Evolutionary conservation across 2,797 vertebrate genomes (phyloP), one percentile per base, ranked within the genome.

Genomic region (Gadopsis bispinosus): DNA sequence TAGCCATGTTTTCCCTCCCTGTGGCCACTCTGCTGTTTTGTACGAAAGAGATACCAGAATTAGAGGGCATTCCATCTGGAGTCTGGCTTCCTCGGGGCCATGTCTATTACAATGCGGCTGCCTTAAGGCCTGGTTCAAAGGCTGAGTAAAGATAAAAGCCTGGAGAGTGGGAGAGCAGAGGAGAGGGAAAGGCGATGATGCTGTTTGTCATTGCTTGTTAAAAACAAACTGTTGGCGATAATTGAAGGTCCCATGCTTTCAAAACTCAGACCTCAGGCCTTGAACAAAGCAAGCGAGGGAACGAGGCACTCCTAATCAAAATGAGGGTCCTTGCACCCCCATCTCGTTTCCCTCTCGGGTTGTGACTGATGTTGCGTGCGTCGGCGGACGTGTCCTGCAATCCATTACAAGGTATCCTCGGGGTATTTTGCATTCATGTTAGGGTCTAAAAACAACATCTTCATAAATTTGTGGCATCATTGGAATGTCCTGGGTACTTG

Each of bases 121-220:
- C 90, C 87, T 87, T 69, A 70, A 86, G 89, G 90, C 83, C 73
- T 20, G 77, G 85, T 89, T 91, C 87, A 89, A 89, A 93, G 89
- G 83, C 83, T 86, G 79, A 84, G 77, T 75, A 86, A 84, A 88
- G 89, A 93, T 87, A 87, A 92, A 91, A 90, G 81, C 68, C 79
- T 48, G 55, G 69, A 61, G 84, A 85, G 75, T 35, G 71, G 58
- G 45, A 45, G 70, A 63, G 80, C 19, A 64, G 35, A 50, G 53
- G 47, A 48, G 13, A 35, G 62, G 55, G 71, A 12, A 55, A 64
- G 66, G 63, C 69, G 71, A 77, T 56, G 79, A 84, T 83, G 89
- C 77, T 87, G 87, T 92, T 89, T 88, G 88, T 91, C 89, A 88
- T 73, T 73, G 82, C 88, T 89, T 77, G 84, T 92, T 90, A 90